A percentile compares a stretch with the other conserved stretches of the same genome.
Evolutionary conservation across 2,797 vertebrate genomes (phyloP).

Genomic region (Poeciliopsis gracilis): DNA sequence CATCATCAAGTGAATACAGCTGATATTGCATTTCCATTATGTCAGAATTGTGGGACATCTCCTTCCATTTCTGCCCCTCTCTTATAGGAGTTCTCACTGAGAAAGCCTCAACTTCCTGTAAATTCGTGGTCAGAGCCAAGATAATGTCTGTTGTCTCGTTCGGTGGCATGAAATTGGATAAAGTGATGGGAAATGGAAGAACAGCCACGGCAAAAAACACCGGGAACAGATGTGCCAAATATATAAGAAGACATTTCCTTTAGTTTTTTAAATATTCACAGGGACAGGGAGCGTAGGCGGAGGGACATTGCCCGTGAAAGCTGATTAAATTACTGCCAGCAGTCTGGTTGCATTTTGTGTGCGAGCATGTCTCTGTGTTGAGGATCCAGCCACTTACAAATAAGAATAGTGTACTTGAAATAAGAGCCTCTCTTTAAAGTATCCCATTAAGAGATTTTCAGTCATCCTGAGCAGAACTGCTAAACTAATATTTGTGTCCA

Average conservation of each 20-base stretch:
- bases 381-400: conserved; percentile 5
- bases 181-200: conserved; percentile 58
- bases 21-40: conserved; percentile 68
- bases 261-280: conserved; percentile 33
- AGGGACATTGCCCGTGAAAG: conserved; percentile 32
- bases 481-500: background rate
- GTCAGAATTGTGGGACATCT: conserved; percentile 46
- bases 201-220: conserved; percentile 35
- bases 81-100: conserved; percentile 14
- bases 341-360: conserved; percentile 3
- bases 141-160: conserved; percentile 55
- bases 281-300: conserved; percentile 24
- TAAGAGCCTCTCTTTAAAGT: conserved; percentile 12
- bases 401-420: conserved; percentile 4
- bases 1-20: conserved; percentile 64
- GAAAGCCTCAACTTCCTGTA: conserved; percentile 9
- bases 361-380: conserved; percentile 5
- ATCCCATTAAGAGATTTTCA: conserved; percentile 22
- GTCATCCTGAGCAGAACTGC: background rate
- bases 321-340: conserved; percentile 41
- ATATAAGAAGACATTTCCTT: conserved; percentile 51
- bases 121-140: conserved; percentile 18
- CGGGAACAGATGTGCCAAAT: conserved; percentile 41
- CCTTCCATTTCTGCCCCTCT: conserved; percentile 50
- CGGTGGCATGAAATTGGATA: conserved; percentile 55